phyloP scores from a whole-genome alignment of 2,888 invertebrate genomes.

The Polia nebulosa region DNA sequence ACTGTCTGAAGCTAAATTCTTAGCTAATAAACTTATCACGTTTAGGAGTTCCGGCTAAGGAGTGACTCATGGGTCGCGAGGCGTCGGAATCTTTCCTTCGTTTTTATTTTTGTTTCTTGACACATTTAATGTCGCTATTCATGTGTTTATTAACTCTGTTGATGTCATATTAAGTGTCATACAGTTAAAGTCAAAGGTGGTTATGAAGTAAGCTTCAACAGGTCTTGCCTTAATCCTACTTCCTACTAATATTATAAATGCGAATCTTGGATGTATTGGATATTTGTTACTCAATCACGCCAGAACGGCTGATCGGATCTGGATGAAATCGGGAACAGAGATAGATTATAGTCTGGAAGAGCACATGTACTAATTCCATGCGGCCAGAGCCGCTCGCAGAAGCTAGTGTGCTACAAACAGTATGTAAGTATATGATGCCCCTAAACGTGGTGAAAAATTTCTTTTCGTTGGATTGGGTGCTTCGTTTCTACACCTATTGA shows the following conservation, averaged over 20 bases:
- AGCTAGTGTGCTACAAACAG: no score
- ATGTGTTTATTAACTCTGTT: slow-evolving; percentile 22
- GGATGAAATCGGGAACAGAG: no score
- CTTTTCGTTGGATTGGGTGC: not conserved
- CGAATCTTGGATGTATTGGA: no score
- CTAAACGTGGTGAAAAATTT: not conserved
- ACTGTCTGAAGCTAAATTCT: slow-evolving; percentile 16
- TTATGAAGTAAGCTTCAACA: not conserved
- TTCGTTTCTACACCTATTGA: not conserved
- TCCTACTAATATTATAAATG: no score
- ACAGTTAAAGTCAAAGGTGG: slow-evolving; percentile 25
- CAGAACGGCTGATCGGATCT: no score
- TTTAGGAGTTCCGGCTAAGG: slow-evolving; percentile 43
- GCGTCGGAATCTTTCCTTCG: slow-evolving; percentile 21
- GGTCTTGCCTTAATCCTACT: slow-evolving; percentile 18
- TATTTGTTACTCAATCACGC: no score
- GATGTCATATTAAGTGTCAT: slow-evolving; percentile 25
- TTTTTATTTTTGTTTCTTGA: slow-evolving; percentile 35
- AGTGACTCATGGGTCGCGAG: slow-evolving; percentile 33
- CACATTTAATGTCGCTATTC: slow-evolving; percentile 13
- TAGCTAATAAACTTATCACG: slow-evolving; percentile 7
- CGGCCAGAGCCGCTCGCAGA: no score
- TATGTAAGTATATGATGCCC: no score
- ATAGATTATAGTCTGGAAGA: no score
- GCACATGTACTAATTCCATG: no score